Conservation (phyloP, 2,797 vertebrate genomes). For the Lycodopsis pacificus region DNA sequence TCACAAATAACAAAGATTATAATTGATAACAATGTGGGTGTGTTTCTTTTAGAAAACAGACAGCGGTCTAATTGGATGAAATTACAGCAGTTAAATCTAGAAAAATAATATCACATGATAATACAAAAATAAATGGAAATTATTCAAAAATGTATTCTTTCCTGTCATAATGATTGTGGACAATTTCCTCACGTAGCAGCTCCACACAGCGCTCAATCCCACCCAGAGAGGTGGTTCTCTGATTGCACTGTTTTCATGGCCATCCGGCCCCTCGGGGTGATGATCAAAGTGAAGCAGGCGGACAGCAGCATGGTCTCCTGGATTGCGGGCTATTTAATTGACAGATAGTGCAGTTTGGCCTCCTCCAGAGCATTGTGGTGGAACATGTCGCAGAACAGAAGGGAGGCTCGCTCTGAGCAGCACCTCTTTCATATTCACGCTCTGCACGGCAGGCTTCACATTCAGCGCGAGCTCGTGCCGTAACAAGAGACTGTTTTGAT, state of each 20-base stretch:
- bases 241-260: slow-evolving; percentile 52
- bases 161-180: slow-evolving; percentile 17
- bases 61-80: neutral
- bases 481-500: neutral
- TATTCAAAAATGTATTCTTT: slow-evolving; percentile 10
- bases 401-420: slow-evolving; percentile 3
- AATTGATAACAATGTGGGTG: neutral
- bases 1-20: neutral
- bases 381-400: slow-evolving; percentile 38
- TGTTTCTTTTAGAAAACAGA: neutral
- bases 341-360: slow-evolving; percentile 45
- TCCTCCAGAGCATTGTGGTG: slow-evolving; percentile 38
- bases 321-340: slow-evolving; percentile 58
- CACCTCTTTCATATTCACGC: slow-evolving; percentile 28
- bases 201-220: slow-evolving; percentile 15
- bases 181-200: slow-evolving; percentile 36
- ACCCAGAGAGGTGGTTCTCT: slow-evolving; percentile 46
- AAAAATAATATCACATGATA: neutral
- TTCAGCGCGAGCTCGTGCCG: slow-evolving; percentile 13
- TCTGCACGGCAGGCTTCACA: slow-evolving; percentile 27
- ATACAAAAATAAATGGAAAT: neutral
- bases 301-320: slow-evolving; percentile 47
- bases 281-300: slow-evolving; percentile 49
- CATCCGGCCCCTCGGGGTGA: slow-evolving; percentile 31
- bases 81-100: neutral